phyloP scores from a whole-genome alignment of 2,888 invertebrate genomes.

The Eubasilissa splendida region DNA sequence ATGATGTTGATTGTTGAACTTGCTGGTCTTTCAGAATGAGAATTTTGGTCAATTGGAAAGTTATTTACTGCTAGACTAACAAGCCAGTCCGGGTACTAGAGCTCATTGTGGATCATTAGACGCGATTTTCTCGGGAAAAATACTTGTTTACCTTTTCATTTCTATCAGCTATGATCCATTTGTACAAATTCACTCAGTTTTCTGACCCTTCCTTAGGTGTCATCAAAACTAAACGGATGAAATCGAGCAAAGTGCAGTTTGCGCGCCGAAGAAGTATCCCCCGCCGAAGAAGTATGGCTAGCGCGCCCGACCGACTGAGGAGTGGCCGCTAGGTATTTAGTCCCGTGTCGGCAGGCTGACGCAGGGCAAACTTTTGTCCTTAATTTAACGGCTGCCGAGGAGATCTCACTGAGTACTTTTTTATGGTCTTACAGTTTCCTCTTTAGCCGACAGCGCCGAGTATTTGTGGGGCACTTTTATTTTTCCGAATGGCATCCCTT shows the following conservation, averaged over 20 bases:
- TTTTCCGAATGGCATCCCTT: constrained; percentile 22
- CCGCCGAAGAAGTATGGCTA: not conserved
- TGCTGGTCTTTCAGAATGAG: no score
- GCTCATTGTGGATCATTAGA: no score
- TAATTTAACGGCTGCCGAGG: constrained; percentile 56
- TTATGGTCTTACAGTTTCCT: constrained; percentile 57
- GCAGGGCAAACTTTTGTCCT: constrained; percentile 54
- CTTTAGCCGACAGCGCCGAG: constrained; percentile 36
- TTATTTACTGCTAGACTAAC: no score
- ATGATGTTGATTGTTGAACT: no score
- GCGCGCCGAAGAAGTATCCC: not conserved
- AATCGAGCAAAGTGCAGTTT: not conserved
- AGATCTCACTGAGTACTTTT: constrained; percentile 58
- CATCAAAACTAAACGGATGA: no score
- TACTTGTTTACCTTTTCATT: no score
- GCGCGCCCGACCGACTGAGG: not conserved
- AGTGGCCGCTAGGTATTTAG: not conserved
- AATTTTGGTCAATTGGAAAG: no score
- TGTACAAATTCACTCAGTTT: no score
- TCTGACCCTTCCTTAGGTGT: no score
- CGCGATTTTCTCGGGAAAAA: no score
- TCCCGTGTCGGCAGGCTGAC: constrained; percentile 40
- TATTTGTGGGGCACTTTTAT: constrained; percentile 38
- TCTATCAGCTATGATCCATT: no score
- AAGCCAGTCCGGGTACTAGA: no score